Evolutionary conservation across 2,888 invertebrate species (phyloP), one percentile per base, ranked within the genome.

Genomic region (Phymatocera aterrima): DNA sequence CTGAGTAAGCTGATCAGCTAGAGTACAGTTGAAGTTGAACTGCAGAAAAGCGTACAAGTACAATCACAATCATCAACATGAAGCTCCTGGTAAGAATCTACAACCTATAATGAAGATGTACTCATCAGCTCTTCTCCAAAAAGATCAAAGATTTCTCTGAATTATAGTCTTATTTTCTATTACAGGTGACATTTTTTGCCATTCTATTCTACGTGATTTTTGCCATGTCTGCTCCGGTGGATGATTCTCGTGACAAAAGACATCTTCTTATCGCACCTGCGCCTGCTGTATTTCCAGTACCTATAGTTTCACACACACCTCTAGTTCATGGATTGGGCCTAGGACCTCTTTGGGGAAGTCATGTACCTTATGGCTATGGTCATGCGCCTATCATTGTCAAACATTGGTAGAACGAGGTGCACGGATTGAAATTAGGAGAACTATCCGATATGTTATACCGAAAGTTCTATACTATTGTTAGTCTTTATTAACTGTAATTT

Each of bases 81-180:
- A 72, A 72, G 51, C 72, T 72, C 34, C 34, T 51, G 72, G 72
- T 72, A 72, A 72, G 72, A n/a, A n/a, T n/a, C n/a, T n/a, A n/a
- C n/a, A 54, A 54, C 31, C 0, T 61, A 12, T 61, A 1, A 54
- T 54, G 6, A 54, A 8, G n/a, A 8, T 18, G 18, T n/a, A n/a
- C n/a, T 57, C 21, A 43, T 15, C 31, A 51, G 3, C 1, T 37
- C n/a, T 64, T 18, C 6, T 64, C 12, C 28, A 3, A 6, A 15
- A 24, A 24, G 10, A n/a, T n/a, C 12, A 46, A 46, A n/a, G 18
- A 12, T 34, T 72, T 12, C 31, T 72, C 43, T 72, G 21, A 21
- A 18, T 15, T 34, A 1, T 48, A 21, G 10, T 48, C 34, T 10
- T 4, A 72, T 34, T 72, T 72, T 0, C 31, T 24, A 51, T 72